Percentiles rank a stretch among this genome's conserved stretches.
Evolutionary conservation across 2,797 vertebrate genomes (phyloP).

Genomic region (Ptychobarbus kaznakovi): DNA sequence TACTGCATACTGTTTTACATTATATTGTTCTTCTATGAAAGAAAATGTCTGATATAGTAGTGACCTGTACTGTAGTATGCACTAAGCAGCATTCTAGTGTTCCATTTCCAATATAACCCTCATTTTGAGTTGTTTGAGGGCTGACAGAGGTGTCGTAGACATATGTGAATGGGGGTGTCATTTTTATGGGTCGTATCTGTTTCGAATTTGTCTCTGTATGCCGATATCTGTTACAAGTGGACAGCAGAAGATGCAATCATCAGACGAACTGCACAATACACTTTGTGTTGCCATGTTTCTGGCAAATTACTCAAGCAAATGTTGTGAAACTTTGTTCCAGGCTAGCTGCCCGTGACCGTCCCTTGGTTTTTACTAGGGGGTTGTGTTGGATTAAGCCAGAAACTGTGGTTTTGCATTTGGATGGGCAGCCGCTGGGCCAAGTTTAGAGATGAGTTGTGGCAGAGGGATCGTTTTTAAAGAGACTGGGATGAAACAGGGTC

Average conservation of each 20-base stretch:
- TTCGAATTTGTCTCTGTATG: slow-evolving; percentile 9
- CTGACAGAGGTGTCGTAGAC: neutral
- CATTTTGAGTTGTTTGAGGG: slow-evolving; percentile 4
- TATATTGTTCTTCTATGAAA: neutral
- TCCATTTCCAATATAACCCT: neutral
- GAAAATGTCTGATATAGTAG: neutral
- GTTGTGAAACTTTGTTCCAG: slow-evolving; percentile 47
- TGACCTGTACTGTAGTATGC: neutral
- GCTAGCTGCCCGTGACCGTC: slow-evolving; percentile 33
- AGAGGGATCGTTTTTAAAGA: slow-evolving; percentile 25
- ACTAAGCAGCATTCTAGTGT: neutral
- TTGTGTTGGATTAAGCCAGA: slow-evolving; percentile 14
- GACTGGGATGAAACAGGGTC: slow-evolving; percentile 30
- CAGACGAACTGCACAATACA: neutral
- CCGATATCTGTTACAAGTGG: neutral
- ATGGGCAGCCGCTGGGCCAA: slow-evolving; percentile 20
- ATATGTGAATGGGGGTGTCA: slow-evolving; percentile 22
- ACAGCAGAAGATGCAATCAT: slow-evolving; percentile 14
- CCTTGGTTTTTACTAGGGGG: neutral
- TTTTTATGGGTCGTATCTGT: slow-evolving; percentile 14
- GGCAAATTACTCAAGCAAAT: slow-evolving; percentile 29
- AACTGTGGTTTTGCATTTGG: slow-evolving; percentile 42
- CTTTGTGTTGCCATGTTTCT: slow-evolving; percentile 40
- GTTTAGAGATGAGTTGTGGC: slow-evolving; percentile 30
- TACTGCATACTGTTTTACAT: neutral